Evolutionary conservation across 2,888 invertebrate species (phyloP).

Genomic region (Cynaeus angustus): DNA sequence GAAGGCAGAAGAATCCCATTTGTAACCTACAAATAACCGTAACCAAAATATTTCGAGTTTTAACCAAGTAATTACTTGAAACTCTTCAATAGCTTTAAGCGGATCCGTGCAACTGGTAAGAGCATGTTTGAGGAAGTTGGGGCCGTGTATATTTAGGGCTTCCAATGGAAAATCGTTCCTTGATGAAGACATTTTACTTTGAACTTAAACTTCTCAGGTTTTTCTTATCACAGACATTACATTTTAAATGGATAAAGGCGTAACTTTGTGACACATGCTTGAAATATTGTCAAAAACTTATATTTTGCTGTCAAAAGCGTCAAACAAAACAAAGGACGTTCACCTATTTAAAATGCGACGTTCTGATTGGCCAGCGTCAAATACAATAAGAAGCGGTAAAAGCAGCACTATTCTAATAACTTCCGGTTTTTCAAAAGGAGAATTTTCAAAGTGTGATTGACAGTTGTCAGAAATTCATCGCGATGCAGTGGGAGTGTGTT

Average conservation of each 20-base stretch:
- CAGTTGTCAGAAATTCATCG: conserved; percentile 37
- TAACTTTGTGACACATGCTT: background rate
- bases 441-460: conserved; percentile 47
- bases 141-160: conserved; percentile 70
- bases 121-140: conserved; percentile 79
- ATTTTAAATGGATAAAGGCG: background rate
- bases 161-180: conserved; percentile 69
- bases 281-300: conserved; percentile 32
- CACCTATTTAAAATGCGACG: conserved; percentile 56
- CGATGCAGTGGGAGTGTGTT: conserved; percentile 22
- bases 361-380: conserved; percentile 55
- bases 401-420: conserved; percentile 52
- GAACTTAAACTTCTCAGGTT: conserved; percentile 11
- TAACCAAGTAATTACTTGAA: conserved; percentile 79
- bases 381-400: conserved; percentile 55
- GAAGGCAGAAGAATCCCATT: conserved; percentile 95
- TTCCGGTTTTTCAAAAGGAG: conserved; percentile 62
- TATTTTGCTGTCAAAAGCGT: conserved; percentile 34
- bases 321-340: conserved; percentile 47
- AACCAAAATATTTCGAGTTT: background rate
- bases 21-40: conserved; percentile 77
- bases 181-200: conserved; percentile 49
- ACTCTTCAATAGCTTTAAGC: conserved; percentile 97
- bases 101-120: conserved; percentile 97
- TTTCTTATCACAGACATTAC: conserved; percentile 30